Base-by-base conservation (phyloP, 2,113 vertebrate genomes). In the Cinclus cinclus region DNA sequence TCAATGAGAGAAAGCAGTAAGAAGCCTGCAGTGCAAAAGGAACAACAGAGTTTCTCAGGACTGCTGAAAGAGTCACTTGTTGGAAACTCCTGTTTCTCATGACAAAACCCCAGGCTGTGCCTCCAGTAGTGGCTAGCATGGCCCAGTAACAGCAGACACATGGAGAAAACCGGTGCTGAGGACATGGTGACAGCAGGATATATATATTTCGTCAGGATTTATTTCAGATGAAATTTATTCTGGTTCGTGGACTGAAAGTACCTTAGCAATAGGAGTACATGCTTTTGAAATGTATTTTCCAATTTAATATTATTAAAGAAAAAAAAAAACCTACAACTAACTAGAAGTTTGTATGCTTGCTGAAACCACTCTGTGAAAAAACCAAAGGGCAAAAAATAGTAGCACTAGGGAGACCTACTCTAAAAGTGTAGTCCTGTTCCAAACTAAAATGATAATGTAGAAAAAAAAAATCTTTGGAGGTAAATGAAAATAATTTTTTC, bases 181-280 rank as follows among this genome's bases (percentile, higher is more conserved):
- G 33, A 49, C 13, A 7, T 35, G 18, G 18, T 58, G 10, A 62
- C 7, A 0, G 0, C 31, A 62, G 8, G 24, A 41, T 10, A 46
- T 10, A 46, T 10, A 44, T 10, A 42, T 16, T 39, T 42, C 49
- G 30, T n/a, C 10, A 60, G 27, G 33, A 64, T 47, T 64, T 79
- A 59, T 4, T 52, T 71, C 50, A 63, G 20, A 7, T 47, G 46
- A 53, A 85, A 82, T 82, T 78, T 71, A 71, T 15, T 50, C 37
- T 58, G 3, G 8, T 69, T 59, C 33, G 19, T 41, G 15, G 17
- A 39, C 35, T 64, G 18, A 68, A 83, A 83, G 13, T 47, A 20
- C 22, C 31, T 58, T 52, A 84, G 9, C 8, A 70, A 31, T 22
- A 67, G 25, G 19, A 31, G 1, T 14, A 44, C 2, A 4, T 37